Evolutionary conservation across 2,797 vertebrate genomes (phyloP).

Genomic region (Esox masquinongy): DNA sequence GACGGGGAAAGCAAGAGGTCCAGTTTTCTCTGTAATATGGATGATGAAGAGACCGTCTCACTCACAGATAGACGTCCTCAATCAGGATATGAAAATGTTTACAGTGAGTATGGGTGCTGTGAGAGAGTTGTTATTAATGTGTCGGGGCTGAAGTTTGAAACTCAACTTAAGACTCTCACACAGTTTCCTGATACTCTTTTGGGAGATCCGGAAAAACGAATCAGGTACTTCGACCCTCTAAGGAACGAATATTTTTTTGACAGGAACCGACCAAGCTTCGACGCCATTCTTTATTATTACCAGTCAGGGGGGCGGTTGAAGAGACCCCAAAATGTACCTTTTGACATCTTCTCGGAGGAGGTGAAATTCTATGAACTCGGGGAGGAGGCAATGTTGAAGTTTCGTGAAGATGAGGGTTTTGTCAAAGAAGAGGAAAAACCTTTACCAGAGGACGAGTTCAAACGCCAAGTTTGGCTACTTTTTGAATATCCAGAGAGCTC

Average conservation of each 20-base stretch:
- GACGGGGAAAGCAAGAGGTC: slow-evolving; percentile 69
- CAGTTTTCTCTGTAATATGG: slow-evolving; percentile 83
- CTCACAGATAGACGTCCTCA: slow-evolving; percentile 84
- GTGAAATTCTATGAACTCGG: slow-evolving; percentile 97
- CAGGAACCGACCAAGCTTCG: slow-evolving; percentile 95
- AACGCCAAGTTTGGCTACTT: slow-evolving; percentile 95
- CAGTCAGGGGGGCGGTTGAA: slow-evolving; percentile 95
- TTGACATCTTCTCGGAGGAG: slow-evolving; percentile 97
- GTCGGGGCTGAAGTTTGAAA: slow-evolving; percentile 95
- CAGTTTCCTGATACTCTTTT: slow-evolving; percentile 96
- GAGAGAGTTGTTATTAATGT: slow-evolving; percentile 98
- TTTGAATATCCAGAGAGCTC: slow-evolving; percentile 99
- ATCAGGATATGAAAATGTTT: slow-evolving; percentile 85
- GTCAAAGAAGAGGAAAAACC: slow-evolving; percentile 94
- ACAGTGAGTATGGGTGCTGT: slow-evolving; percentile 90
- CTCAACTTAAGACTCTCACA: slow-evolving; percentile 91
- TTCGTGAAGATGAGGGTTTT: slow-evolving; percentile 97
- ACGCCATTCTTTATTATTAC: slow-evolving; percentile 97
- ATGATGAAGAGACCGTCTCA: slow-evolving; percentile 83
- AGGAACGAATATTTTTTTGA: slow-evolving; percentile 99
- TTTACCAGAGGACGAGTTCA: slow-evolving; percentile 94
- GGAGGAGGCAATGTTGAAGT: slow-evolving; percentile 95
- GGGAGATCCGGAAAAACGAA: slow-evolving; percentile 92
- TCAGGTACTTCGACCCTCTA: slow-evolving; percentile 96
- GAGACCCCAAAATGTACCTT: slow-evolving; percentile 93